These are phyloP conservation scores for Epinephelus awoara DNA, from an alignment of 2,797 vertebrate species.

Conservation along the genomic window DNA sequence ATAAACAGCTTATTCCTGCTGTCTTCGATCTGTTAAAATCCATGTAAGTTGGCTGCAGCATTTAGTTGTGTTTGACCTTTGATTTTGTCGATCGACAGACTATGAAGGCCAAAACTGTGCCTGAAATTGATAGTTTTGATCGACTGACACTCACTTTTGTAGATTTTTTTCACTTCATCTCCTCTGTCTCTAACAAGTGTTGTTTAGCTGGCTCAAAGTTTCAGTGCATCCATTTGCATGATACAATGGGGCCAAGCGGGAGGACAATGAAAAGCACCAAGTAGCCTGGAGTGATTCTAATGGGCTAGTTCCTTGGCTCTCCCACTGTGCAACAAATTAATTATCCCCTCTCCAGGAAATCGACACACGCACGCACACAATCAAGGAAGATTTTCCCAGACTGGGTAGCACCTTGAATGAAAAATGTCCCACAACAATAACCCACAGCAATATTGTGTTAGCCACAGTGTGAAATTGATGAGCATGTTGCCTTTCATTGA, in stretches of 20 bases:
- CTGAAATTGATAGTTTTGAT: slow-evolving; percentile 38
- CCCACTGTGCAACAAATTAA: slow-evolving; percentile 84
- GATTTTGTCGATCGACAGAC: slow-evolving; percentile 37
- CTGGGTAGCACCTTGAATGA: slow-evolving; percentile 82
- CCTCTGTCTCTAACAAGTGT: slow-evolving; percentile 58
- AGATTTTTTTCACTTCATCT: slow-evolving; percentile 30
- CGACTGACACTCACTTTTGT: slow-evolving; percentile 27
- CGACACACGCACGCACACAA: slow-evolving; percentile 59
- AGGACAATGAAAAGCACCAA: slow-evolving; percentile 76
- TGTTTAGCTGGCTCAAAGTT: slow-evolving; percentile 55
- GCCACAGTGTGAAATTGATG: slow-evolving; percentile 86
- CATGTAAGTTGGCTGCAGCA: slow-evolving; percentile 19
- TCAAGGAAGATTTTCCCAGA: slow-evolving; percentile 68
- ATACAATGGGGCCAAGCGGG: slow-evolving; percentile 59
- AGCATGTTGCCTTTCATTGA: slow-evolving; percentile 85
- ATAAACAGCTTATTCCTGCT: slow-evolving; percentile 1
- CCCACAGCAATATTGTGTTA: slow-evolving; percentile 84
- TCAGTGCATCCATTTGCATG: slow-evolving; percentile 66
- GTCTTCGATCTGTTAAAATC: slow-evolving; percentile 25
- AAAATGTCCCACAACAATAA: slow-evolving; percentile 84
- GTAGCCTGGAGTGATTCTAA: slow-evolving; percentile 81
- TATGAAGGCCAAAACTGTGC: slow-evolving; percentile 14
- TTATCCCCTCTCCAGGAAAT: slow-evolving; percentile 80
- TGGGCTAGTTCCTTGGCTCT: slow-evolving; percentile 72
- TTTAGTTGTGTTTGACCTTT: slow-evolving; percentile 44